Conservation (phyloP, 2,113 vertebrate species). For the Morone chrysops region DNA sequence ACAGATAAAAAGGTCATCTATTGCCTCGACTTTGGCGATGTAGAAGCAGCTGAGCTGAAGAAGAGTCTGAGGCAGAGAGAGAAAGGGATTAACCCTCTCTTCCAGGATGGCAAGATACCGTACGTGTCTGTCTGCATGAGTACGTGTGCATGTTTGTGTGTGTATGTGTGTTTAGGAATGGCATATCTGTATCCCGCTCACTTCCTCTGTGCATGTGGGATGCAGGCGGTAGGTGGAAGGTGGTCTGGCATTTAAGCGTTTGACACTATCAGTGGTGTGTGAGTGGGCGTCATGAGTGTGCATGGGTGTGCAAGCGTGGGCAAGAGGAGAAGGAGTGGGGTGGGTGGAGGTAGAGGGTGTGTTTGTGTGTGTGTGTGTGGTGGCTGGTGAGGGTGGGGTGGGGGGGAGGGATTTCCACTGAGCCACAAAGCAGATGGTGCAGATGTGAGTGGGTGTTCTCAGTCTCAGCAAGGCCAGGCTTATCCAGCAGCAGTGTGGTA, state of each 20-base stretch:
- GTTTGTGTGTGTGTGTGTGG: background rate
- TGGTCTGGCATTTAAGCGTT: conserved; percentile 76
- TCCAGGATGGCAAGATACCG: conserved; percentile 31
- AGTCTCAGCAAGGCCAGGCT: conserved; percentile 66
- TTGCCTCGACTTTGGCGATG: conserved; percentile 39
- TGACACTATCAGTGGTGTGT: conserved; percentile 62
- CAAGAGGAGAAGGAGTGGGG: background rate
- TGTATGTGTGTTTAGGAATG: conserved; percentile 19
- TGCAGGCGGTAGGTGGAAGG: conserved; percentile 66
- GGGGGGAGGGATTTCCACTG: conserved; percentile 55
- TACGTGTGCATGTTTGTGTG: conserved; percentile 17
- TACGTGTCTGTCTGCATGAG: conserved; percentile 20
- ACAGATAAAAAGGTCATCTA: conserved; percentile 64
- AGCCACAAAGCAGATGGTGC: conserved; percentile 77
- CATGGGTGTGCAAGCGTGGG: conserved; percentile 41
- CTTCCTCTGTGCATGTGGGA: conserved; percentile 55
- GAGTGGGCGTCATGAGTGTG: conserved; percentile 55
- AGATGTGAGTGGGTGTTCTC: conserved; percentile 78
- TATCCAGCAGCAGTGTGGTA: conserved; percentile 60
- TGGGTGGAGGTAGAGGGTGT: background rate
- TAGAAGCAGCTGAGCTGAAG: conserved; percentile 14
- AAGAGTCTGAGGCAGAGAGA: conserved; percentile 1
- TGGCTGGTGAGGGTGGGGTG: background rate
- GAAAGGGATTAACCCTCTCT: conserved; percentile 52
- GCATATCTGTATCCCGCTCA: conserved; percentile 68